phyloP scores from a whole-genome alignment of 1,140 invertebrate genomes.

The Scaptomyza hsui region DNA sequence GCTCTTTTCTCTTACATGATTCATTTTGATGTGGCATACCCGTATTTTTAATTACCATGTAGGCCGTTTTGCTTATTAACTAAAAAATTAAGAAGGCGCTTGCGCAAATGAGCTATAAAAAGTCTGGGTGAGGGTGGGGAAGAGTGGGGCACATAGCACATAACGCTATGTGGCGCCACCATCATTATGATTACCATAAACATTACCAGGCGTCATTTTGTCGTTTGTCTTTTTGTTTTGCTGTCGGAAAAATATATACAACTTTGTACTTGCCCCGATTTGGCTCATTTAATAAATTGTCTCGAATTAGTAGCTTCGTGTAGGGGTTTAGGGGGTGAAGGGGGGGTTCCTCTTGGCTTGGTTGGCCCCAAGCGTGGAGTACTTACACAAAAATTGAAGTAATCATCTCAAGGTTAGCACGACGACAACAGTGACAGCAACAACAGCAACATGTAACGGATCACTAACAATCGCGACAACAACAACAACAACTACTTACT shows the following conservation, averaged over 20 bases:
- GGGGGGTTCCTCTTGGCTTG: slow-evolving; percentile 19
- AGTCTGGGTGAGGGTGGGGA: slow-evolving; percentile 4
- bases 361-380: slow-evolving; percentile 41
- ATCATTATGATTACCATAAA: slow-evolving; percentile 57
- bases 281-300: slow-evolving; percentile 80
- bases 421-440: slow-evolving; percentile 36
- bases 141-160: background rate
- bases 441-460: slow-evolving; percentile 58
- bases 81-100: slow-evolving; percentile 24
- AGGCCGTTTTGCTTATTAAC: slow-evolving; percentile 76
- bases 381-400: slow-evolving; percentile 69
- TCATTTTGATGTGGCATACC: slow-evolving; percentile 24
- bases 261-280: slow-evolving; percentile 60
- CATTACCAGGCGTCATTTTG: slow-evolving; percentile 56
- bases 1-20: slow-evolving; percentile 23
- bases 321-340: too few species aligned
- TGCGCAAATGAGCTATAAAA: slow-evolving; percentile 52
- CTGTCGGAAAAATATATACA: slow-evolving; percentile 4
- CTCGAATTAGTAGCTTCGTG: slow-evolving; percentile 66
- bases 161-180: slow-evolving; percentile 56
- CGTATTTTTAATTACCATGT: slow-evolving; percentile 72
- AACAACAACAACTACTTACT: slow-evolving; percentile 11
- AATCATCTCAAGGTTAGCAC: slow-evolving; percentile 80
- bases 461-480: slow-evolving; percentile 54
- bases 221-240: slow-evolving; percentile 42